A percentile compares a stretch with the other conserved stretches of the same genome.
Conservation (phyloP, 2,888 invertebrate species). For the Theodoxus fluviatilis region DNA sequence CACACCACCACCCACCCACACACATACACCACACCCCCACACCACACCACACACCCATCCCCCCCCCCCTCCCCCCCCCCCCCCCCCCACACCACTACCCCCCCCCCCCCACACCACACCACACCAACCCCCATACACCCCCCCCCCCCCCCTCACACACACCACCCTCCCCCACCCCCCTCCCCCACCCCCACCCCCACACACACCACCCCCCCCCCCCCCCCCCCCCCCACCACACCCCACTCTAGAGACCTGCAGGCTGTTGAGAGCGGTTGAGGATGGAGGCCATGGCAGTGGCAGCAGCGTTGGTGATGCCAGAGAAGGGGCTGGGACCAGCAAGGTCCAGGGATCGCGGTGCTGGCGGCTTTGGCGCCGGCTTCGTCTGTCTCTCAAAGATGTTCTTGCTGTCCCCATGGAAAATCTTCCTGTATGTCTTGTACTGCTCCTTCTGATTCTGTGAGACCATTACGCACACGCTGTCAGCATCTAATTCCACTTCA, state of each 20-base stretch:
- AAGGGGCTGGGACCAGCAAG: conserved; percentile 61
- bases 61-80: too few species aligned
- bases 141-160: too few species aligned
- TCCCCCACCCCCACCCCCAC: too few species aligned
- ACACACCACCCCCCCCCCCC: too few species aligned
- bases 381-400: conserved; percentile 73
- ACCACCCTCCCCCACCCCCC: too few species aligned
- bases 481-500: not conserved
- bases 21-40: too few species aligned
- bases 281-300: conserved; percentile 63
- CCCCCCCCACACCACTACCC: too few species aligned
- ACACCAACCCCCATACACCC: too few species aligned
- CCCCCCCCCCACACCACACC: too few species aligned
- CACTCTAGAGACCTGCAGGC: conserved; percentile 54
- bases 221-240: too few species aligned
- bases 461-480: conserved; percentile 4
- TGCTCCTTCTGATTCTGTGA: conserved; percentile 77
- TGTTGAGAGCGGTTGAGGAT: conserved; percentile 61
- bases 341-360: conserved; percentile 39
- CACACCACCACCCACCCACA: too few species aligned
- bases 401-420: conserved; percentile 78
- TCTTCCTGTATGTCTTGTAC: conserved; percentile 81
- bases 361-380: conserved; percentile 32
- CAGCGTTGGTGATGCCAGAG: conserved; percentile 57
- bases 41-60: too few species aligned